Conservation (phyloP, 1,140 invertebrate species). For the Drosophila littoralis region DNA sequence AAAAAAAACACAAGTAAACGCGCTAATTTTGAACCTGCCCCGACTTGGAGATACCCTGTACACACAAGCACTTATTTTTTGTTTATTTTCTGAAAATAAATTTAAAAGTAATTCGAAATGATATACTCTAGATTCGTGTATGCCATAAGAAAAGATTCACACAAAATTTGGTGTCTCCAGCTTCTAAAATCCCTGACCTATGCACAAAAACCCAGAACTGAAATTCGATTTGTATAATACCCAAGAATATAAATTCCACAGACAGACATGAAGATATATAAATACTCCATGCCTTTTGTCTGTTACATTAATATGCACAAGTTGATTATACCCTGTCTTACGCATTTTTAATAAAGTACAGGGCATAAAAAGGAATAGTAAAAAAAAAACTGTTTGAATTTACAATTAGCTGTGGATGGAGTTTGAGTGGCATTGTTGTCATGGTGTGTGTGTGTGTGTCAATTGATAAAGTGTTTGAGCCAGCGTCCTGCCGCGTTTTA, state of each 20-base stretch:
- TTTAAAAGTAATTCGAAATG: too few species aligned
- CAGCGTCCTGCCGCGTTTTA: slow-evolving; percentile 68
- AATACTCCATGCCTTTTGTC: not conserved
- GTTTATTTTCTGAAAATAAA: too few species aligned
- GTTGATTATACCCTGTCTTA: not conserved
- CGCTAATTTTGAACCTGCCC: not conserved
- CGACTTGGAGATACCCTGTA: not conserved
- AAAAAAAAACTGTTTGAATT: slow-evolving; percentile 72
- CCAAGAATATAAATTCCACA: too few species aligned
- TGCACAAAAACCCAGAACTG: too few species aligned
- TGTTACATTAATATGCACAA: not conserved
- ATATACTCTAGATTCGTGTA: too few species aligned
- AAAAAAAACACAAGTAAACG: not conserved
- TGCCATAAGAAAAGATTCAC: too few species aligned
- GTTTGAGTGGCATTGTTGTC: slow-evolving; percentile 56
- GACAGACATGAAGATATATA: not conserved
- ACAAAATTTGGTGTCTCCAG: too few species aligned
- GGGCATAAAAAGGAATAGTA: not conserved
- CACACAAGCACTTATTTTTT: too few species aligned
- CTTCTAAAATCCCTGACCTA: too few species aligned
- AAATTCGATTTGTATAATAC: too few species aligned
- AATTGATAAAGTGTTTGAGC: slow-evolving; percentile 73
- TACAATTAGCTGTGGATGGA: slow-evolving; percentile 71
- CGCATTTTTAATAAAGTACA: not conserved
- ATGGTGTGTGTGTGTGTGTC: slow-evolving; percentile 62